Evolutionary conservation across 2,888 invertebrate genomes (phyloP).

Genomic region (Petrolisthes manimaculis): DNA sequence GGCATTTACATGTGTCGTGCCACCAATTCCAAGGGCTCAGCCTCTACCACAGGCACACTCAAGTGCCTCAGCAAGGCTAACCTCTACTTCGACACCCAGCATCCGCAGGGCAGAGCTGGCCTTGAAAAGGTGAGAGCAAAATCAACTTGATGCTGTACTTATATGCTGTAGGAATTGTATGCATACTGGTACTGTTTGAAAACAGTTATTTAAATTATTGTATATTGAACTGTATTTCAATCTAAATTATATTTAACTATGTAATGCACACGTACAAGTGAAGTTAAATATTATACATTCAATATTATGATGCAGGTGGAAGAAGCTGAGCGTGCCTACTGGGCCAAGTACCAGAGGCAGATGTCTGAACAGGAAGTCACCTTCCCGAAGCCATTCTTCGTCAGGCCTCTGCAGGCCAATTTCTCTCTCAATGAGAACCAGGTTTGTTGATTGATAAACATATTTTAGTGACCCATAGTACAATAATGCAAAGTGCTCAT

Average conservation of each 20-base stretch:
- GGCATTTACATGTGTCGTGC: conserved; percentile 93
- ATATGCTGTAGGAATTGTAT: no score
- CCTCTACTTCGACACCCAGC: conserved; percentile 90
- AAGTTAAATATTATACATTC: background rate
- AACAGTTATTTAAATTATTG: background rate
- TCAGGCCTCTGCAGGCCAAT: conserved; percentile 83
- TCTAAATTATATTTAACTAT: background rate
- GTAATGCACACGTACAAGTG: background rate
- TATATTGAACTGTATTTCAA: background rate
- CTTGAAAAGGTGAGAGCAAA: conserved; percentile 80
- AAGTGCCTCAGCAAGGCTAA: conserved; percentile 77
- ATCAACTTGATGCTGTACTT: no score
- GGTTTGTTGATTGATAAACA: conserved; percentile 30
- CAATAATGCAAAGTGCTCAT: no score
- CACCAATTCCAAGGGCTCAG: conserved; percentile 87
- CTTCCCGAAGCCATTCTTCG: conserved; percentile 88
- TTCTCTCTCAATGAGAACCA: conserved; percentile 84
- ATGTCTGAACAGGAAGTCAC: conserved; percentile 58
- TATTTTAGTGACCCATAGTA: background rate
- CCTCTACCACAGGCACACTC: conserved; percentile 89
- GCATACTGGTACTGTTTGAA: no score
- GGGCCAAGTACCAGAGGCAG: conserved; percentile 62
- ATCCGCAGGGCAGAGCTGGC: conserved; percentile 93
- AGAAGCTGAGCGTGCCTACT: conserved; percentile 64
- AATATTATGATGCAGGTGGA: conserved; percentile 60